Base-by-base conservation (phyloP, 2,113 vertebrate genomes). In the Anhinga rufa region DNA sequence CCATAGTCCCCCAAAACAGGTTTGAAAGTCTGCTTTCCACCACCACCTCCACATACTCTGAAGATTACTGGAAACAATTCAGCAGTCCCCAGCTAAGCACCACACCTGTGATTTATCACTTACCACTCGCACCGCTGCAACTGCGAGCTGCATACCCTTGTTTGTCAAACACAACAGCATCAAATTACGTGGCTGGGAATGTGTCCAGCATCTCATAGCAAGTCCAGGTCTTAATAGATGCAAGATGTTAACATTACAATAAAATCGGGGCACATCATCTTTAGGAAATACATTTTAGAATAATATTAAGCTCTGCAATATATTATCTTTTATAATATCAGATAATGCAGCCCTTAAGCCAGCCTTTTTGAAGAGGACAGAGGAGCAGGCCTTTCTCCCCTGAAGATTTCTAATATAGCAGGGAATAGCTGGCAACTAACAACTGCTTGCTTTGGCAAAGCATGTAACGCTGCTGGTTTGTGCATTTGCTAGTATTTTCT, bases 101-200 rank as follows among this genome's bases (percentile, higher is more conserved):
- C 83, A 80, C 70, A 90, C 68, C 95, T 77, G 60, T 80, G 82
- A 92, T 92, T 93, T 68, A 97, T 82, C 85, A 82, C 75, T 74
- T 64, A 26, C 80, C 65, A 68, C 84, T 81, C 10, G 4, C 58
- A 32, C 72, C 1, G 44, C 49, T 74, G 82, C 69, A 88, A 91
- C 62, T 55, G 72, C 8, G 3, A 64, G 69, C 86, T 61, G n/a
- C 20, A 0, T 11, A 26, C 34, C 87, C 29, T n/a, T 84, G 81
- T 94, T 84, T 88, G 94, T 92, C 94, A 84, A 91, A 91, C 82
- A 91, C 64, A 80, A 54, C 92, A 88, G 88, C 93, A 68, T 70
- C 71, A 82, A 86, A 77, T 93, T 85, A 71, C 94, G 62, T 0
- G 24, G 46, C 4, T 91, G 91, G 95, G 88, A 96, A 72, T 2